Percentiles rank a stretch among this genome's conserved stretches.
Conservation (phyloP, 2,888 invertebrate species). For the Pseudoips prasinana region DNA sequence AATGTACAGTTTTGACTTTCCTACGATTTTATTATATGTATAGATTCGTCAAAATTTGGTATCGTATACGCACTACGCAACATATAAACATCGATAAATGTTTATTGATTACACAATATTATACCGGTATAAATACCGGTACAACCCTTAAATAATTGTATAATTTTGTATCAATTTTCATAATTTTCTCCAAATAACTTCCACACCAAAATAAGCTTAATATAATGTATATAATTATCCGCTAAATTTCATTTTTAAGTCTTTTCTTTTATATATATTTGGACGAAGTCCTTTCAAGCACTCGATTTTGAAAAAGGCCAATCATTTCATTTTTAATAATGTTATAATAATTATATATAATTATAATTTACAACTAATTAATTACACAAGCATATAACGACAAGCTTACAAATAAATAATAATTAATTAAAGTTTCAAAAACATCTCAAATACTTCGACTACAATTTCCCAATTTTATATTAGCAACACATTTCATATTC, state of each 20-base stretch:
- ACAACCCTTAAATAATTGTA: too few species aligned
- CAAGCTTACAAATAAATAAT: constrained; percentile 40
- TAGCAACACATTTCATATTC: too few species aligned
- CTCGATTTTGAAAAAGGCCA: constrained; percentile 71
- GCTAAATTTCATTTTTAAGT: constrained; percentile 72
- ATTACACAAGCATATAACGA: constrained; percentile 39
- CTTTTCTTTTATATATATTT: constrained; percentile 59
- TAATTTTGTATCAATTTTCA: too few species aligned
- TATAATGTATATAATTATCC: constrained; percentile 39
- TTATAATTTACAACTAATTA: constrained; percentile 33
- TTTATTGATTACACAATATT: too few species aligned
- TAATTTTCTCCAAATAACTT: too few species aligned
- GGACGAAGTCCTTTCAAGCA: constrained; percentile 76
- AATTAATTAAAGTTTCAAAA: constrained; percentile 12
- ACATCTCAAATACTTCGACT: constrained; percentile 33
- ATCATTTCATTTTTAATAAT: constrained; percentile 39
- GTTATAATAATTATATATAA: constrained; percentile 21
- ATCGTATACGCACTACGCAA: too few species aligned
- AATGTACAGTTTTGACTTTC: too few species aligned
- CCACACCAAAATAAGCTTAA: constrained; percentile 22
- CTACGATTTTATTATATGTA: too few species aligned
- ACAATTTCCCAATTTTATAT: not conserved
- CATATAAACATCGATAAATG: too few species aligned
- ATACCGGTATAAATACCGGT: too few species aligned
- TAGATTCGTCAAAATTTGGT: too few species aligned